Conservation (phyloP, 2,888 invertebrate species). For the Limenitis camilla region DNA sequence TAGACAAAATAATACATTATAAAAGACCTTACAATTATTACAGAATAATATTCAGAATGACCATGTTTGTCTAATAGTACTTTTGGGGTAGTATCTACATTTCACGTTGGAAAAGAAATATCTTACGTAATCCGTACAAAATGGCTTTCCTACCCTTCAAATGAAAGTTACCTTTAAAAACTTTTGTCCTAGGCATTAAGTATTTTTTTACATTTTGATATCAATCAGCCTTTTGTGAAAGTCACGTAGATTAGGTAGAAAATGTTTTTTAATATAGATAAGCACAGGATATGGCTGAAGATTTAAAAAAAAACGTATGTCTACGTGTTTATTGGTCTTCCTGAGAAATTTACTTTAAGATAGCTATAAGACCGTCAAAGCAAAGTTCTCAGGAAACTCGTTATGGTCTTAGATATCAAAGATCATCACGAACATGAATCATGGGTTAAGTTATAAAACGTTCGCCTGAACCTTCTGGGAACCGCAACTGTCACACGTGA, state of each 20-base stretch:
- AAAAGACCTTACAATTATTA: too few relatives aligned
- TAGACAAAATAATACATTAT: too few relatives aligned
- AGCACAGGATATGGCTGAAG: neutral
- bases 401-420: slow-evolving; percentile 40
- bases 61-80: too few relatives aligned
- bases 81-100: too few relatives aligned
- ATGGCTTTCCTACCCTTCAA: too few relatives aligned
- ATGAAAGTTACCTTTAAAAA: too few relatives aligned
- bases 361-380: slow-evolving; percentile 5
- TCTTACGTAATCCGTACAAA: too few relatives aligned
- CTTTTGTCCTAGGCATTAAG: too few relatives aligned
- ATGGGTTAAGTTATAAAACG: slow-evolving; percentile 45
- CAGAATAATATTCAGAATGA: too few relatives aligned
- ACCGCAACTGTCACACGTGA: slow-evolving; percentile 25
- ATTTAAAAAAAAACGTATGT: neutral
- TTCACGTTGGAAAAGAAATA: too few relatives aligned
- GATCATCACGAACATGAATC: slow-evolving; percentile 55
- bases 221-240: neutral
- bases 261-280: neutral
- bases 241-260: too few relatives aligned
- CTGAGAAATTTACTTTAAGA: slow-evolving; percentile 9
- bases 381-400: slow-evolving; percentile 17
- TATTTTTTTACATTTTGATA: too few relatives aligned
- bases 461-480: slow-evolving; percentile 52
- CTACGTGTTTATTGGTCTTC: slow-evolving; percentile 1